Evolutionary conservation across 1,140 invertebrate genomes (phyloP).

Genomic region (Orchesella cincta): DNA sequence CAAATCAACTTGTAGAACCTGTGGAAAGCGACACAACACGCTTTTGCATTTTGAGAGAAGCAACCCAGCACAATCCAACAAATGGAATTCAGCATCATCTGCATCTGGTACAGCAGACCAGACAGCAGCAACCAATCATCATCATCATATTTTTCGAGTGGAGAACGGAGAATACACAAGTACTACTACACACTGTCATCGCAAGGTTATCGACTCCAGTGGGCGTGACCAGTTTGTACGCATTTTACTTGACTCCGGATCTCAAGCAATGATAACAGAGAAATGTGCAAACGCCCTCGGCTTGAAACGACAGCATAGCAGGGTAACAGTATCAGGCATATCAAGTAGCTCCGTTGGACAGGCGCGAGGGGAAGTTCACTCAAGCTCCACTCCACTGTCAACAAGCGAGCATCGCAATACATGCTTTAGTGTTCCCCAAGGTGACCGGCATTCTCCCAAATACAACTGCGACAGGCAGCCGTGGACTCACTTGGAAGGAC

Average conservation of each 20-base stretch:
- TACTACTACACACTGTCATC: not conserved
- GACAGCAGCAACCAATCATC: not conserved
- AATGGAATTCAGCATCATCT: not conserved
- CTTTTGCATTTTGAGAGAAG: too few species aligned
- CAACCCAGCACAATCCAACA: too few species aligned
- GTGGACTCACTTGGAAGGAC: not conserved
- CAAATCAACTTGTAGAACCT: not conserved
- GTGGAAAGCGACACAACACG: not conserved
- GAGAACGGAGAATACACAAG: too few species aligned
- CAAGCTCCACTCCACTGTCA: not conserved
- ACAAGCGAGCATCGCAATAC: not conserved
- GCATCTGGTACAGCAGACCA: not conserved
- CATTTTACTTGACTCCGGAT: slow-evolving; percentile 8
- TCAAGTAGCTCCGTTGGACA: not conserved
- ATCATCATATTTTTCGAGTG: too few species aligned
- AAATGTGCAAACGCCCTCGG: not conserved
- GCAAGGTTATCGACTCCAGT: not conserved
- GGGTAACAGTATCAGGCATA: not conserved
- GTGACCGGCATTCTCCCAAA: not conserved
- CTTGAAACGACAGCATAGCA: not conserved
- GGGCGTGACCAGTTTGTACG: not conserved
- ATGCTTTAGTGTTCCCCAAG: not conserved
- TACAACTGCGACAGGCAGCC: too few species aligned
- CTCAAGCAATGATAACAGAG: not conserved
- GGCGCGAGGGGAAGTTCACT: not conserved